Percentiles rank a stretch among this genome's conserved stretches.
Conservation (phyloP, 2,113 vertebrate species). For the Anolis sagrei region DNA sequence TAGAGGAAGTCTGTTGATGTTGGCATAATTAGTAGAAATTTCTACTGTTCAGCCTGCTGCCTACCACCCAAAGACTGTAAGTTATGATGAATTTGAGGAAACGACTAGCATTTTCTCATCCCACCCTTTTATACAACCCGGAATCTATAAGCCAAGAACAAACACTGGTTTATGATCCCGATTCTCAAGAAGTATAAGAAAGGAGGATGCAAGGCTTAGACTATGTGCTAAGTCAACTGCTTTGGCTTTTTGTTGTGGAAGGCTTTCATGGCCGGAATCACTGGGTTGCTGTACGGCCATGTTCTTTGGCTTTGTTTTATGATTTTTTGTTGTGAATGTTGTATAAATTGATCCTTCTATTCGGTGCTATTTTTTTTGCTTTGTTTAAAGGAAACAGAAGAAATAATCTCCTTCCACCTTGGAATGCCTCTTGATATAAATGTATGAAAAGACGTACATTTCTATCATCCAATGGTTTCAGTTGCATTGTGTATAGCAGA, state of each 20-base stretch:
- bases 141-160: not conserved
- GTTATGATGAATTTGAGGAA: constrained; percentile 49
- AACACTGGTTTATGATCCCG: not conserved
- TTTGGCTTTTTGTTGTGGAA: too few relatives aligned
- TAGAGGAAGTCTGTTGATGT: constrained; percentile 59
- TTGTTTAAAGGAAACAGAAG: too few relatives aligned
- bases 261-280: too few relatives aligned
- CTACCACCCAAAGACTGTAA: constrained; percentile 56
- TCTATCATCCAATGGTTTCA: too few relatives aligned
- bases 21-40: constrained; percentile 46
- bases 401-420: too few relatives aligned
- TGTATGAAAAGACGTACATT: too few relatives aligned
- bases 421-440: too few relatives aligned
- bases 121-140: constrained; percentile 40
- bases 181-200: not conserved
- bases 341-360: not conserved
- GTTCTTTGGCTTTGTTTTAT: not conserved
- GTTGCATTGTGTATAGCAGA: too few relatives aligned
- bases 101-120: constrained; percentile 51
- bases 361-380: too few relatives aligned
- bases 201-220: too few relatives aligned
- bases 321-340: not conserved
- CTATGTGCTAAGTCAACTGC: not conserved
- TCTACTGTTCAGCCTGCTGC: constrained; percentile 37
- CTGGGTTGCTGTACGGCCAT: too few relatives aligned